Conservation (phyloP, 2,888 invertebrate species). For the Caenorhabditis panamensis region DNA sequence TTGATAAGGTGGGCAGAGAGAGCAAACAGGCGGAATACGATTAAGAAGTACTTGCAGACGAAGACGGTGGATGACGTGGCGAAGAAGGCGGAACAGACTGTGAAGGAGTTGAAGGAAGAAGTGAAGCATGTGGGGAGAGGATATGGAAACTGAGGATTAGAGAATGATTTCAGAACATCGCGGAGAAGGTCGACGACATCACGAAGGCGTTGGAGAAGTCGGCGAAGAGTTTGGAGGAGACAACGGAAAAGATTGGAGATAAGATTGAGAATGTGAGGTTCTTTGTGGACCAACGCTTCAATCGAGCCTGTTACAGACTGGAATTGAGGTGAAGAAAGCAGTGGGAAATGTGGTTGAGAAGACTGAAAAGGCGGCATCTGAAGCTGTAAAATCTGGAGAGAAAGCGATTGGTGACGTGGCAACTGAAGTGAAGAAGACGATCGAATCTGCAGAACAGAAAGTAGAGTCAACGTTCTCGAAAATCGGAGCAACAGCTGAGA, state of each 20-base stretch:
- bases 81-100: constrained; percentile 27
- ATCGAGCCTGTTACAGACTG: too few relatives aligned
- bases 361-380: constrained; percentile 12
- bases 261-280: constrained; percentile 30
- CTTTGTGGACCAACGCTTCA: too few relatives aligned
- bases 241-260: constrained; percentile 7
- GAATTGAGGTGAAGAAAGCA: constrained; percentile 12
- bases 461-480: constrained; percentile 23
- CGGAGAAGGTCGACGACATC: constrained; percentile 46
- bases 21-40: background rate
- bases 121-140: constrained; percentile 27
- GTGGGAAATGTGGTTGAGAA: constrained; percentile 3
- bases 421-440: constrained; percentile 18
- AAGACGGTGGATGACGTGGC: constrained; percentile 34
- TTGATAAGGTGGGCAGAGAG: constrained; percentile 35
- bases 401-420: constrained; percentile 13
- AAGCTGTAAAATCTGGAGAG: constrained; percentile 31
- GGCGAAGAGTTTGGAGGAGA: constrained; percentile 37
- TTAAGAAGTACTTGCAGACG: constrained; percentile 29
- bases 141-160: background rate
- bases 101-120: constrained; percentile 17
- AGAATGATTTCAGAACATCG: constrained; percentile 27
- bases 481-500: constrained; percentile 22
- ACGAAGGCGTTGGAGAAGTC: constrained; percentile 45
- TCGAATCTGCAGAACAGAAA: constrained; percentile 21